Base-by-base conservation (phyloP, 2,888 invertebrate species). In the Thelaira solivaga region DNA sequence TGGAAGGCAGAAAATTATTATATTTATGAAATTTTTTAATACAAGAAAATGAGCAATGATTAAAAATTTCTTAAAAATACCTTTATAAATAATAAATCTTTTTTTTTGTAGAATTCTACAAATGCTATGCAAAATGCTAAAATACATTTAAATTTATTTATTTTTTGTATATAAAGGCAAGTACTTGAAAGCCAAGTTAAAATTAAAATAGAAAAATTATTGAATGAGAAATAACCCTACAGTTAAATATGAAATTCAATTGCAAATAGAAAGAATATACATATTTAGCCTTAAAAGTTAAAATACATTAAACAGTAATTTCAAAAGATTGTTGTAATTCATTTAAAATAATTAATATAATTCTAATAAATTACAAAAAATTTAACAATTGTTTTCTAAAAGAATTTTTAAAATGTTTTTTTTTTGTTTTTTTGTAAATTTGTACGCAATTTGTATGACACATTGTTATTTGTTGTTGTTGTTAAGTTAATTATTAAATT, bases 361-460 rank as follows among this genome's bases (percentile, higher is more conserved):
- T 49, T 45, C 61, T 72, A n/a, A n/a, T 67, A 77, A 61, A 67
- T 45, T 62, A 62, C 36, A 34, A 22, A 41, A 34, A 51, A 61
- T 62, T 41, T 72, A 72, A 77, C 59, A 77, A 67, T 62, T 72
- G 39, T 72, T 61, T 39, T 76, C 26, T 72, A 55, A 72, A 55
- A 74, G 45, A 74, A 64, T 53, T 61, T 53, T 13, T 24, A 57
- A 59, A 49, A 47, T 53, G 39, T 57, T 47, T 22, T 43, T 59
- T 43, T 45, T 55, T 62, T 34, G 29, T 73, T n/a, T n/a, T n/a
- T n/a, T n/a, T 69, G 78, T 78, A 78, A 78, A 78, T 78, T 78
- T 78, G 78, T 78, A 78, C 78, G 69, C 65, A 61, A 69, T 69
- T 71, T 71, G 62, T 78, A 74, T 78, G 74, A 78, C 78, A 78